Percentiles rank a stretch among this genome's conserved stretches.
Evolutionary conservation across 1,140 invertebrate species (phyloP).

Genomic region (Bombus sibiricus): DNA sequence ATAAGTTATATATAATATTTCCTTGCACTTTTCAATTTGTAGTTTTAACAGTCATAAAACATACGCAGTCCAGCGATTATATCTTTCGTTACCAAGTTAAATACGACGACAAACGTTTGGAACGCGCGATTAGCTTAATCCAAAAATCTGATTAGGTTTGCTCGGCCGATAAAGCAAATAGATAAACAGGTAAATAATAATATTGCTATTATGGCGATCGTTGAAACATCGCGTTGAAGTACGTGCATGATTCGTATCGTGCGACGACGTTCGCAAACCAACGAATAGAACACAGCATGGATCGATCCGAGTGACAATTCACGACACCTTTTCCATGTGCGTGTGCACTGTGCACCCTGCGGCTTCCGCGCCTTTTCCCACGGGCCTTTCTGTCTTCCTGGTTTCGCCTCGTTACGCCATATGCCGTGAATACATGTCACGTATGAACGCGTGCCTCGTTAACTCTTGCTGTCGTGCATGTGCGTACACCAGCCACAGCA

Average conservation of each 20-base stretch:
- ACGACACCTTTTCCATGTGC: conserved; percentile 51
- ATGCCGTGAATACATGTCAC: conserved; percentile 31
- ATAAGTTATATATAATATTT: no score
- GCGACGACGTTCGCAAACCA: conserved; percentile 1
- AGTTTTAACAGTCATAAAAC: no score
- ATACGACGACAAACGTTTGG: no score
- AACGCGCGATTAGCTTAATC: no score
- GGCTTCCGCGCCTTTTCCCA: conserved; percentile 21
- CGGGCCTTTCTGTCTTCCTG: conserved; percentile 4
- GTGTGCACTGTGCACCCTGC: conserved; percentile 31
- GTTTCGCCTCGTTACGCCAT: background rate
- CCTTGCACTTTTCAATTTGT: no score
- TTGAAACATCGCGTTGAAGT: background rate
- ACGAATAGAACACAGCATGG: background rate
- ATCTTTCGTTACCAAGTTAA: no score
- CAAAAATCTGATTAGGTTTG: no score
- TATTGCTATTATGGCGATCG: background rate
- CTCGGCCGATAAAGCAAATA: no score
- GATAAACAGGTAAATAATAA: background rate
- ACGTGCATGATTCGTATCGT: conserved; percentile 1
- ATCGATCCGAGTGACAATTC: conserved; percentile 58
- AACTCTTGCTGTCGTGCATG: conserved; percentile 2
- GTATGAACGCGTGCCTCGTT: conserved; percentile 53
- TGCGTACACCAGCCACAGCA: background rate
- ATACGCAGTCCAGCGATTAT: no score